Evolutionary conservation across 2,797 vertebrate genomes (phyloP).

Genomic region (Gambusia yucatana): DNA sequence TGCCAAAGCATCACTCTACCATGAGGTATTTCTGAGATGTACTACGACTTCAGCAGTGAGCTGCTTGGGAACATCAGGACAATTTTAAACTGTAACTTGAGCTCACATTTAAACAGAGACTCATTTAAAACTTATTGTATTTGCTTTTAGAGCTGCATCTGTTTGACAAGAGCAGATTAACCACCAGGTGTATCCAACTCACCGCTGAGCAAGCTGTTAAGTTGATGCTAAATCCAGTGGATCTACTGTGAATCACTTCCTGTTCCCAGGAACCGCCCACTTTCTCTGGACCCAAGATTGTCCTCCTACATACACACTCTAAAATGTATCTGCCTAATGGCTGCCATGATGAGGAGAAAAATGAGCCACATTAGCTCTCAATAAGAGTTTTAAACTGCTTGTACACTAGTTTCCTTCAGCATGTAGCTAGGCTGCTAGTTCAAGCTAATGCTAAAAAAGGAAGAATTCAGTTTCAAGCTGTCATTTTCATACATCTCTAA

Average conservation of each 20-base stretch:
- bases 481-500: background rate
- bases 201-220: background rate
- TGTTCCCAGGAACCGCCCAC: background rate
- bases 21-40: conserved; percentile 16
- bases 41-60: background rate
- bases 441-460: background rate
- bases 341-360: background rate
- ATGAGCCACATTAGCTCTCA: background rate
- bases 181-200: background rate
- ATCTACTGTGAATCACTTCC: background rate
- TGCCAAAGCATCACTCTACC: conserved; percentile 36
- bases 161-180: background rate
- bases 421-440: background rate
- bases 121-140: background rate
- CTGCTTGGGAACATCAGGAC: conserved; percentile 1
- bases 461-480: background rate
- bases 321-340: background rate
- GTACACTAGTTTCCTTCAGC: background rate
- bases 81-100: background rate
- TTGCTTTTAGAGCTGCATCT: background rate
- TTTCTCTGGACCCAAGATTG: background rate
- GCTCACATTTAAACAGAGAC: background rate
- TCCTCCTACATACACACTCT: background rate
- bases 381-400: background rate
- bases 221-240: background rate